Evolutionary conservation across 1,140 invertebrate species (phyloP), one percentile per base, ranked within the genome.

Genomic region (Hesperophylax magnus): DNA sequence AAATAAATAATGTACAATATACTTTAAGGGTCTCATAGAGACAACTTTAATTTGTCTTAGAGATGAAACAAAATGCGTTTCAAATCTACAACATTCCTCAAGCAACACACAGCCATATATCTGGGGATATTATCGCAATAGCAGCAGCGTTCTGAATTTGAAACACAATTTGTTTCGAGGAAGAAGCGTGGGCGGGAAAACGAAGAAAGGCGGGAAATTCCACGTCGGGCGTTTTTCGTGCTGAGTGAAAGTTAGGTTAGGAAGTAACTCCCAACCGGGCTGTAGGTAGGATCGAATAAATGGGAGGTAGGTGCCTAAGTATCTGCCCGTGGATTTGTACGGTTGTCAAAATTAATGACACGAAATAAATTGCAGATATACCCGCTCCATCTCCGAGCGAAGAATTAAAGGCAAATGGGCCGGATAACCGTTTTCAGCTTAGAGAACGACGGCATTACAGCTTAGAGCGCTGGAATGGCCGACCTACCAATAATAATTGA

Each of bases 351-450:
- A 63, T 79, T 82, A 82, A 79, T 82, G 77, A 60, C 71, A 77
- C 61, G 81, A 82, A 79, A 82, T 79, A 75, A 78, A 79, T 82
- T 82, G 61, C 54, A 79, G 69, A 82, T 82, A 82, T 75, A 65
- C 80, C 24, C 61, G 24, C 17, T 67, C 31, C 22, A 22, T 31
- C n/a, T 67, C 63, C 31, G 31, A 17, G 27, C 27, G 22, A 27
- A 27, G 24, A 67, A 67, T 31, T 67, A 31, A 67, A 31, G 18
- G 24, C 4, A 31, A 67, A 67, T 22, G 34, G 60, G 8, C 15
- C 24, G 39, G 75, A 58, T 63, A 24, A 63, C 17, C 39, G 39
- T 47, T 47, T 47, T 47, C 39, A 47, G 39, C 39, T 47, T 47
- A 47, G 39, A 34, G 34, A 47, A 47, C 39, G 39, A 14, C 11